phyloP scores from a whole-genome alignment of 2,888 invertebrate genomes.

The Bombylius discolor region DNA sequence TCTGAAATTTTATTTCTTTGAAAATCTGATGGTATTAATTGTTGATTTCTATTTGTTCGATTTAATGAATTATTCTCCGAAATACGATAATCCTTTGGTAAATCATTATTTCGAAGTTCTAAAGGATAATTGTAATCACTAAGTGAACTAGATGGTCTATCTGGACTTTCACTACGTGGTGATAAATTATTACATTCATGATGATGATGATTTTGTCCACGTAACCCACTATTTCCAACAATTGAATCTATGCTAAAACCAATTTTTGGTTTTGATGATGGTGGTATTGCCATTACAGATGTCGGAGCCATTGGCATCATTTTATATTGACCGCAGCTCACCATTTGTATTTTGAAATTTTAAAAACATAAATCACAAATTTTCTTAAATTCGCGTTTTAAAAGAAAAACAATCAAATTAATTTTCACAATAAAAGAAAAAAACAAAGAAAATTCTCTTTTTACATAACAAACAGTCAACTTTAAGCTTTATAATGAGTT shows the following conservation, averaged over 20 bases:
- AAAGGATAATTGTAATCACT: constrained; percentile 18
- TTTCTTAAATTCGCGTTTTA: neutral
- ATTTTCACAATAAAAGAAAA: neutral
- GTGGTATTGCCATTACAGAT: constrained; percentile 67
- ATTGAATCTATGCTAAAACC: constrained; percentile 92
- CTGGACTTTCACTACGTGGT: constrained; percentile 13
- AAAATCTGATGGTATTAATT: neutral
- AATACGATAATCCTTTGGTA: neutral
- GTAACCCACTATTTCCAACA: constrained; percentile 45
- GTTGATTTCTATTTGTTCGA: neutral
- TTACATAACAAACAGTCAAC: constrained; percentile 7
- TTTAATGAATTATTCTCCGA: neutral
- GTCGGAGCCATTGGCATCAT: constrained; percentile 94
- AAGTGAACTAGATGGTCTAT: constrained; percentile 11
- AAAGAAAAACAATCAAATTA: neutral
- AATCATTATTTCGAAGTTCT: constrained; percentile 20
- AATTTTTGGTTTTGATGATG: constrained; percentile 70
- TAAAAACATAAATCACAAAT: neutral
- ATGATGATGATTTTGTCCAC: constrained; percentile 20
- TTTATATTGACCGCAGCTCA: constrained; percentile 36
- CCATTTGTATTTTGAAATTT: constrained; percentile 23
- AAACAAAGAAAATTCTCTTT: neutral
- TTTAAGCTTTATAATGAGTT: neutral
- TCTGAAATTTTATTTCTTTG: constrained; percentile 1
- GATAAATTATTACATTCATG: constrained; percentile 5